Percentiles rank a stretch among this genome's conserved stretches.
phyloP scores from a whole-genome alignment of 2,888 invertebrate species.

The Keiferia lycopersicella region DNA sequence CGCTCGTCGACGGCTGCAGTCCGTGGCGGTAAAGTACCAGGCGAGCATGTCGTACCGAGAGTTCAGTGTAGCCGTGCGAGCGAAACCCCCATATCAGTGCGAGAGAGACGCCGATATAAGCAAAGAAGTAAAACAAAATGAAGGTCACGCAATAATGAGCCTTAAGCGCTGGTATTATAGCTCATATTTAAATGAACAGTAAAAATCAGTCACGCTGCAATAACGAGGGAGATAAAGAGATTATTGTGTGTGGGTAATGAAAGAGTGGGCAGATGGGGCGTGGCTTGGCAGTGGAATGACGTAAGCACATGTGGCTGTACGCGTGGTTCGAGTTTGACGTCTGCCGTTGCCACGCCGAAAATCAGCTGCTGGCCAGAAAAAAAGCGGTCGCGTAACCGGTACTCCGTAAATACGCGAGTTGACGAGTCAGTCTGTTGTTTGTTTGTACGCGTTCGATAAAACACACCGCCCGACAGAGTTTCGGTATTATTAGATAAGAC shows the following conservation, averaged over 20 bases:
- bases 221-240: slow-evolving; percentile 53
- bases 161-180: slow-evolving; percentile 38
- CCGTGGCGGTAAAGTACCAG: slow-evolving; percentile 80
- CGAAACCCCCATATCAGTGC: slow-evolving; percentile 47
- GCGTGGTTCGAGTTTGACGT: slow-evolving; percentile 61
- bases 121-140: slow-evolving; percentile 38
- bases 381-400: slow-evolving; percentile 40
- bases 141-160: slow-evolving; percentile 43
- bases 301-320: slow-evolving; percentile 68
- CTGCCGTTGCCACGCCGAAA: slow-evolving; percentile 67
- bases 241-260: slow-evolving; percentile 42
- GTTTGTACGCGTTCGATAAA: slow-evolving; percentile 32
- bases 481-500: slow-evolving; percentile 20
- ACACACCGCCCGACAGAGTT: slow-evolving; percentile 19
- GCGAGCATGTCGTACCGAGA: slow-evolving; percentile 58
- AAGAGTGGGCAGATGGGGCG: slow-evolving; percentile 59
- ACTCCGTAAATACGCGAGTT: slow-evolving; percentile 29
- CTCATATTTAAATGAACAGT: slow-evolving; percentile 39
- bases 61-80: slow-evolving; percentile 44
- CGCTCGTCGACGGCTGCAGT: slow-evolving; percentile 76
- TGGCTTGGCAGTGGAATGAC: slow-evolving; percentile 57
- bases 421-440: slow-evolving; percentile 25
- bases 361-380: slow-evolving; percentile 70
- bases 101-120: slow-evolving; percentile 48
- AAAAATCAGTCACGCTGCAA: slow-evolving; percentile 62